These are phyloP conservation scores for Hirtodrosophila confusa DNA, from an alignment of 2,888 invertebrate species.

Conservation along the genomic window DNA sequence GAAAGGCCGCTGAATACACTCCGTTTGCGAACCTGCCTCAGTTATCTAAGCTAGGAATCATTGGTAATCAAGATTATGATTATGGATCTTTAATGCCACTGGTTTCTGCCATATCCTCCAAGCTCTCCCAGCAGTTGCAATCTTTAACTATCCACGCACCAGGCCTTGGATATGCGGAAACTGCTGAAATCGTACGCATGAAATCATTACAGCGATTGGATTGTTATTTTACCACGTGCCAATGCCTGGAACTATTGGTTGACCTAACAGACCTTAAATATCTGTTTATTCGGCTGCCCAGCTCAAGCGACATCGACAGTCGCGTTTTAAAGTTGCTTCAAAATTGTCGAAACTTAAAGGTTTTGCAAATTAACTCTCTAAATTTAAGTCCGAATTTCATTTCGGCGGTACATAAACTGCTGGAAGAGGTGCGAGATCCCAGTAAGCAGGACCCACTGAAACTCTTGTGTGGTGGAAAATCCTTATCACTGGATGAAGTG, in stretches of 20 bases:
- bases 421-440: constrained; percentile 12
- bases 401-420: constrained; percentile 1
- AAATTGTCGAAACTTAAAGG: constrained; percentile 13
- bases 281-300: constrained; percentile 13
- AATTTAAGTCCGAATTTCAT: constrained; percentile 13
- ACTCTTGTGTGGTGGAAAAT: constrained; percentile 10
- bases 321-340: constrained; percentile 15
- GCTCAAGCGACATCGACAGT: constrained; percentile 8
- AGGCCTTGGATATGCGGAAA: constrained; percentile 22
- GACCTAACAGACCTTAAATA: constrained; percentile 7
- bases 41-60: constrained; percentile 13
- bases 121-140: constrained; percentile 13
- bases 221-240: constrained; percentile 12
- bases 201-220: constrained; percentile 10
- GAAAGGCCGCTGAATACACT: constrained; percentile 21
- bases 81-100: constrained; percentile 18
- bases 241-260: constrained; percentile 14
- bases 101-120: constrained; percentile 14
- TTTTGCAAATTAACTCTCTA: constrained; percentile 19
- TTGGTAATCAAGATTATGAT: constrained; percentile 4
- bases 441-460: constrained; percentile 1
- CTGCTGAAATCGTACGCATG: constrained; percentile 18
- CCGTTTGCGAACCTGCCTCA: constrained; percentile 15
- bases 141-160: constrained; percentile 16
- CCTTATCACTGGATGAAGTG: constrained; percentile 8